A percentile compares a stretch with the other conserved stretches of the same genome.
These are phyloP conservation scores for Cossypha polioptera DNA, from an alignment of 2,797 vertebrate species.

Conservation along the genomic window DNA sequence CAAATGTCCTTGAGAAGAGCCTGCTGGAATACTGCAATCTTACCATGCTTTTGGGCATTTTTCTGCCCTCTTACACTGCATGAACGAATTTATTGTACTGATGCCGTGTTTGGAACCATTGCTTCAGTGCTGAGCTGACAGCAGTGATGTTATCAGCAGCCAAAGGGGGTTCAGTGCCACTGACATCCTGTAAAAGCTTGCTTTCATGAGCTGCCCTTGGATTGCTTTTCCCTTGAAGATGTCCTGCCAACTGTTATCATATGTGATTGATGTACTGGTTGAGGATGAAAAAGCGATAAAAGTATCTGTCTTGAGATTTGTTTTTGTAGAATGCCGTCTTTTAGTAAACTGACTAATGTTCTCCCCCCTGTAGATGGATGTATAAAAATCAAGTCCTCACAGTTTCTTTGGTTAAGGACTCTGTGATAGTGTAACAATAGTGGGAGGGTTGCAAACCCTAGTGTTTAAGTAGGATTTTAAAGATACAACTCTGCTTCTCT, in stretches of 20 bases:
- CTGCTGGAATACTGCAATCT: not conserved
- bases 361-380: accelerated
- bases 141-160: not conserved
- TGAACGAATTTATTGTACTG: slow-evolving; percentile 12
- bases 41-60: not conserved
- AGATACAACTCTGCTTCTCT: not conserved
- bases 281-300: not conserved
- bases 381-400: not conserved
- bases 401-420: not conserved
- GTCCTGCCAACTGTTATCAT: not conserved
- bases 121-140: not conserved
- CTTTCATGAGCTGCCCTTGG: slow-evolving; percentile 39
- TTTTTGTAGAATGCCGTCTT: not conserved
- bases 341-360: not conserved
- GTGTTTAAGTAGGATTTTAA: not conserved
- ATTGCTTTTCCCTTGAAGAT: not conserved
- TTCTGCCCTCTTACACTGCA: not conserved
- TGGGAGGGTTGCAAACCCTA: not conserved
- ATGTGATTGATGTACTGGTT: not conserved
- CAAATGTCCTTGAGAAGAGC: not conserved
- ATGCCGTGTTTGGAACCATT: not conserved
- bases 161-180: not conserved
- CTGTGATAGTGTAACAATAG: not conserved
- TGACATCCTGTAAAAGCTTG: not conserved
- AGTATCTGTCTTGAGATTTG: not conserved